phyloP scores from a whole-genome alignment of 2,113 vertebrate species.

The Neolamprologus devosi region DNA sequence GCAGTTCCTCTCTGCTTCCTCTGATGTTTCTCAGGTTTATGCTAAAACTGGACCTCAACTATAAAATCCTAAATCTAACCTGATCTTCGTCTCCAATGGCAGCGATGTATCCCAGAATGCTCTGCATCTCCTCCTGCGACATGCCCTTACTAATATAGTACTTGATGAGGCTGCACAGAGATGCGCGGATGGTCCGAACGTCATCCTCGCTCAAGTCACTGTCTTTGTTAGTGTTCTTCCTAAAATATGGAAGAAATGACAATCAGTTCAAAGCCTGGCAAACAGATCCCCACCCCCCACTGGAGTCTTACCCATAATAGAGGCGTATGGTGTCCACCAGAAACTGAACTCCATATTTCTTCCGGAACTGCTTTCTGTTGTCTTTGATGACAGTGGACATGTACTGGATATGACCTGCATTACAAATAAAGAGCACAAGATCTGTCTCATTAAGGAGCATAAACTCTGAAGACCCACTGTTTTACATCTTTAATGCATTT shows the following conservation, averaged over 20 bases:
- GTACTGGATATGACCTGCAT: slow-evolving; percentile 92
- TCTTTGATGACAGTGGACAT: slow-evolving; percentile 96
- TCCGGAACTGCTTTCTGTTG: slow-evolving; percentile 91
- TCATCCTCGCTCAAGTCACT: slow-evolving; percentile 82
- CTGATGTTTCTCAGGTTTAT: background rate
- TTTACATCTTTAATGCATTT: background rate
- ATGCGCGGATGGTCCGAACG: slow-evolving; percentile 82
- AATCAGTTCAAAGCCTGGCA: background rate
- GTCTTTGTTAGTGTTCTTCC: slow-evolving; percentile 68
- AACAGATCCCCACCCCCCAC: background rate
- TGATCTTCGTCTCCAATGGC: slow-evolving; percentile 90
- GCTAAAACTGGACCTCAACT: background rate
- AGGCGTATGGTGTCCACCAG: slow-evolving; percentile 88
- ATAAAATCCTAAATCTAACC: slow-evolving; percentile 60
- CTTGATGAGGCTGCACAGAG: slow-evolving; percentile 86
- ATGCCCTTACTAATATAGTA: slow-evolving; percentile 96
- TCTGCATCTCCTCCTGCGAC: slow-evolving; percentile 90
- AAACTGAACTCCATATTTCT: slow-evolving; percentile 93
- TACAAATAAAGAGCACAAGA: background rate
- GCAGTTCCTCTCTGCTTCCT: background rate
- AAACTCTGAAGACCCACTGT: background rate
- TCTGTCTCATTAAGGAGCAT: background rate
- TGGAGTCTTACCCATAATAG: slow-evolving; percentile 83
- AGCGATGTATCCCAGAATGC: slow-evolving; percentile 89
- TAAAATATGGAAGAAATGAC: background rate